A percentile compares a stretch with the other conserved stretches of the same genome.
Evolutionary conservation across 2,113 vertebrate genomes (phyloP).

Genomic region (Amazona vittata): DNA sequence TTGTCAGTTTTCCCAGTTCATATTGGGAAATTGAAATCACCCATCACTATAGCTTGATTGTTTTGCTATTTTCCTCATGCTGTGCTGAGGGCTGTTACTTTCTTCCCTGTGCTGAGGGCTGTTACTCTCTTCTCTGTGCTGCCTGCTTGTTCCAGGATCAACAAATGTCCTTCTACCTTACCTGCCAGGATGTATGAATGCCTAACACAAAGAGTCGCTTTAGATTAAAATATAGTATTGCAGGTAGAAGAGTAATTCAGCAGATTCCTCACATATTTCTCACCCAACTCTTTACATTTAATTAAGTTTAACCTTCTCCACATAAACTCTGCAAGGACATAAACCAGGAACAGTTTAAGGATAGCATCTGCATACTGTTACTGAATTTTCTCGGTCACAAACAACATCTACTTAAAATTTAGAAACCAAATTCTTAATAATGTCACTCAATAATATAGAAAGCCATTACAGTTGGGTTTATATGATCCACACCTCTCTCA

Average conservation of each 20-base stretch:
- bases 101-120: not conserved
- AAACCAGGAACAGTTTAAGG: not conserved
- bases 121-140: not conserved
- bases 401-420: not conserved
- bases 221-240: not conserved
- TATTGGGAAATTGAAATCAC: conserved; percentile 70
- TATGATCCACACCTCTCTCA: not conserved
- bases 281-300: not conserved
- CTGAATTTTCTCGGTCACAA: not conserved
- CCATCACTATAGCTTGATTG: conserved; percentile 31
- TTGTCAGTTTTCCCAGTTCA: conserved; percentile 68
- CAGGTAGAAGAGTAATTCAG: not conserved
- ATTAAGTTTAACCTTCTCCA: not conserved
- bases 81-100: not conserved
- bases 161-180: not conserved
- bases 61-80: conserved; percentile 43
- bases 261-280: not conserved
- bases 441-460: not conserved
- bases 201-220: not conserved
- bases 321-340: not conserved
- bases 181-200: not conserved
- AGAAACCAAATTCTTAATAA: not conserved
- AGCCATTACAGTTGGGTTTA: not conserved
- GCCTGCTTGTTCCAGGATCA: conserved; percentile 3
- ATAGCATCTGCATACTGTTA: rapidly evolving